These are phyloP conservation scores for Smutsia gigantea DNA, from an alignment of 2,797 vertebrate species.

Conservation along the genomic window DNA sequence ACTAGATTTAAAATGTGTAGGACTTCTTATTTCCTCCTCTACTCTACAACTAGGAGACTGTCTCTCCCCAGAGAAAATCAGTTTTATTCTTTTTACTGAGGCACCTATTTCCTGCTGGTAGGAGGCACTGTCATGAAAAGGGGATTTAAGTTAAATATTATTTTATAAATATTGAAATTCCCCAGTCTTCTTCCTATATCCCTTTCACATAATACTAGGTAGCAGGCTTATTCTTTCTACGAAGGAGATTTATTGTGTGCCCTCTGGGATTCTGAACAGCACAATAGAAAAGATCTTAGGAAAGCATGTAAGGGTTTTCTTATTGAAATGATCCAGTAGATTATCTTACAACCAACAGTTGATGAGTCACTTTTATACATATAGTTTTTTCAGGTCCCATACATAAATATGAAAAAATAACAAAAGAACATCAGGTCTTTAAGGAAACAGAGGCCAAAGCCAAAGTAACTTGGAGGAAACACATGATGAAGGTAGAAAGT, in stretches of 20 bases:
- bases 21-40: background rate
- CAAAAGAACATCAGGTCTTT: background rate
- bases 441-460: background rate
- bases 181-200: background rate
- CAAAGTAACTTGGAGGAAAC: slow-evolving; percentile 1
- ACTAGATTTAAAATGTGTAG: background rate
- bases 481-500: background rate
- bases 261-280: background rate
- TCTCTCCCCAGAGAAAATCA: background rate
- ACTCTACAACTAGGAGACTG: background rate
- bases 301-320: background rate
- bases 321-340: background rate
- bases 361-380: background rate
- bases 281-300: background rate
- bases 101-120: background rate
- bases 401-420: background rate
- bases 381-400: background rate
- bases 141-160: background rate
- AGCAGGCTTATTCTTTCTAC: background rate
- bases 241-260: background rate
- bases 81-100: background rate
- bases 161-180: background rate
- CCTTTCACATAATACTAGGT: background rate
- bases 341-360: background rate
- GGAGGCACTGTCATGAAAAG: background rate